Evolutionary conservation across 2,888 invertebrate genomes (phyloP), one percentile per base, ranked within the genome.

Genomic region (Pteria penguin): DNA sequence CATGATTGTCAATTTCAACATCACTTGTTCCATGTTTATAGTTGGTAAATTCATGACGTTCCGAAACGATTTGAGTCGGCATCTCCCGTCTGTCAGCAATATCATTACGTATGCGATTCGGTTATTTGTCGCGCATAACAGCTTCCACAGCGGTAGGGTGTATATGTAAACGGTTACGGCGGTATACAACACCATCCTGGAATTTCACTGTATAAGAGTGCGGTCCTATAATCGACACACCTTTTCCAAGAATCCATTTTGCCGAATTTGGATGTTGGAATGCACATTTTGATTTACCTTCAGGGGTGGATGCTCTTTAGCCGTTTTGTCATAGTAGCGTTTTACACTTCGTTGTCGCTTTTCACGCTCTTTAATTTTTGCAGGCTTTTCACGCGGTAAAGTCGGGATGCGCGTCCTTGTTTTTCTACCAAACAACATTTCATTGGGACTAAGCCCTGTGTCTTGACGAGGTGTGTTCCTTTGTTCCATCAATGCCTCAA

Each of bases 391-490:
- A 4, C n/a, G 5, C 22, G 24, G 24, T 22, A 57, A 4, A 26
- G 22, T 26, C 4, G 66, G 66, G 14, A 66, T 1, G 1, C 45
- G 54, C 18, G 66, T 54, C 26, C 79, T 57, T 14, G 76, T 76
- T 29, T 26, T 54, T 31, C 75, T 33, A 1, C 69, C 68, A 24
- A 79, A 68, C 57, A 79, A 31, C 67, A 76, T 76, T 45, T 76
- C 29, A 4, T 62, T 60, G 26, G 76, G 74, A 58, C 74, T 71
- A 2, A 71, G 29, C 11, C 52, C 61, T 18, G 74, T 77, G 57
- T 74, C 71, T 29, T 76, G 70, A 22, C 72, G 45, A n/a, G 74
- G 76, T 18, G 75, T 68, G 60, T 71, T 79, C 8, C 76, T 22
- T 27, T 36, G 72, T 22, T 79, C 74, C 54, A 77, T 33, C 2